Conservation (phyloP, 2,888 invertebrate genomes). For the Tenthredo livida region DNA sequence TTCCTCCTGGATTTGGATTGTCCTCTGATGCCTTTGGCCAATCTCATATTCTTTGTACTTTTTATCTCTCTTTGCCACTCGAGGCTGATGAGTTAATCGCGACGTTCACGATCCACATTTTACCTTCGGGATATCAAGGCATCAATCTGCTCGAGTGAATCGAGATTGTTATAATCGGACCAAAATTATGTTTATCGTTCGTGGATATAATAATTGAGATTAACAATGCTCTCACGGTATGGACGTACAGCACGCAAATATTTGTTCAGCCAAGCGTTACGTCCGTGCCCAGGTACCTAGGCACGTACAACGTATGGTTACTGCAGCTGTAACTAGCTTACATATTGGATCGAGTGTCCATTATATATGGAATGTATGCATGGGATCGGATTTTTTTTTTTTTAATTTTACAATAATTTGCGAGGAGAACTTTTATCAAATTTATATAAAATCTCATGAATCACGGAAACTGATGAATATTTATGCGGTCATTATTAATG, state of each 20-base stretch:
- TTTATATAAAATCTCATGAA: conserved; percentile 62
- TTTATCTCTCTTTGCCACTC: background rate
- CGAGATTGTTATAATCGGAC: conserved; percentile 25
- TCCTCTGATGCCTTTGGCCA: background rate
- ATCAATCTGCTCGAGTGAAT: background rate
- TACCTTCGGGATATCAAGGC: background rate
- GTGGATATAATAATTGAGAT: conserved; percentile 24
- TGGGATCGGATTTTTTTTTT: too few species aligned
- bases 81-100: background rate
- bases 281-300: background rate
- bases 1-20: background rate
- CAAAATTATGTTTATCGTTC: conserved; percentile 39
- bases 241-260: conserved; percentile 30
- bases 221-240: background rate
- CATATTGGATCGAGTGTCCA: background rate
- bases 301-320: background rate
- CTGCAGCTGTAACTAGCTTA: background rate
- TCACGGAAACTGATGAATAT: conserved; percentile 69
- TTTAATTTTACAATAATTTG: too few species aligned
- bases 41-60: background rate
- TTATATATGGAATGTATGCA: background rate
- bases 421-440: background rate
- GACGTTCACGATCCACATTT: background rate
- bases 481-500: conserved; percentile 70
- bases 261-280: conserved; percentile 4